Conservation (phyloP, 1,140 invertebrate genomes). For the Nomia melanderi region DNA sequence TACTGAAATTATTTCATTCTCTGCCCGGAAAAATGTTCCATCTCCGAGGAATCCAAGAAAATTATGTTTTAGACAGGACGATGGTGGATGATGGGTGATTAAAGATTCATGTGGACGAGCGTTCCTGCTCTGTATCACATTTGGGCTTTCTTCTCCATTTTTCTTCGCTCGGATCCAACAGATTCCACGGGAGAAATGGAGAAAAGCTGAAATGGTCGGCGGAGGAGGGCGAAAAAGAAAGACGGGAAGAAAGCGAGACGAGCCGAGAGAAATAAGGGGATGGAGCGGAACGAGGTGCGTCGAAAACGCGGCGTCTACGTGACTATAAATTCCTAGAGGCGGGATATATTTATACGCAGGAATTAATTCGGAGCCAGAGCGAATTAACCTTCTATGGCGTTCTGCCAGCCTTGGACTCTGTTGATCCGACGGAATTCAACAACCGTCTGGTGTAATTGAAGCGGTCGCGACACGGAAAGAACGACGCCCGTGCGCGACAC, state of each 20-base stretch:
- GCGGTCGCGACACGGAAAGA: background rate
- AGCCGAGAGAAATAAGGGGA: no score
- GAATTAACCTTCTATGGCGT: constrained; percentile 73
- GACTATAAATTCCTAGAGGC: constrained; percentile 42
- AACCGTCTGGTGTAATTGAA: constrained; percentile 30
- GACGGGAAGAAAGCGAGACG: background rate
- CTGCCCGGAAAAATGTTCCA: background rate
- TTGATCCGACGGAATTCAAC: constrained; percentile 52
- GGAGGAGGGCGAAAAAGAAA: background rate
- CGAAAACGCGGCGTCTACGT: constrained; percentile 42
- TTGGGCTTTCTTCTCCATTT: background rate
- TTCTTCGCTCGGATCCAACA: background rate
- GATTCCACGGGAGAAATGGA: background rate
- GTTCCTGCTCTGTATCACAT: background rate
- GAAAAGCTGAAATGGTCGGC: background rate
- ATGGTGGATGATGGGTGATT: constrained; percentile 59
- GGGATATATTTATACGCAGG: constrained; percentile 71
- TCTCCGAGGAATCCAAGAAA: background rate
- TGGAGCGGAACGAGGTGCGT: background rate
- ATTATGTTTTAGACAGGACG: constrained; percentile 37
- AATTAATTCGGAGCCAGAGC: constrained; percentile 71
- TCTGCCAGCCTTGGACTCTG: constrained; percentile 65
- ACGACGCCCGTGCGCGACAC: background rate
- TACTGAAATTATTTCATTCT: background rate
- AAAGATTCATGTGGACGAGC: constrained; percentile 61